These are phyloP conservation scores for Elysia crispata DNA, from an alignment of 2,888 invertebrate genomes.

Conservation along the genomic window DNA sequence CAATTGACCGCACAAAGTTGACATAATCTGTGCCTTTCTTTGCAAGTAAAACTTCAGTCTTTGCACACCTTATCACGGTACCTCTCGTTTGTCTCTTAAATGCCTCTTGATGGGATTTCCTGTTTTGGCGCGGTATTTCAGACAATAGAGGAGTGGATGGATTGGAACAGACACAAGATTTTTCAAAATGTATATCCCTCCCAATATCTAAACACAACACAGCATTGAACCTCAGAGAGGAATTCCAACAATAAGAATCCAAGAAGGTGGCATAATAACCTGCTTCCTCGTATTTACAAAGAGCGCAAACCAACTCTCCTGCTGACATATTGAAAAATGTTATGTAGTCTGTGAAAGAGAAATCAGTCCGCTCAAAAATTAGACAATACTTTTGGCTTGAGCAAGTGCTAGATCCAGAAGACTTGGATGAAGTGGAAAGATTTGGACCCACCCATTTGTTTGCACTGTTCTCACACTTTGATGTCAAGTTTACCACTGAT, in stretches of 20 bases:
- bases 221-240: slow-evolving; percentile 30
- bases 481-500: background rate
- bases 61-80: background rate
- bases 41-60: slow-evolving; percentile 12
- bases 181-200: background rate
- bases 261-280: slow-evolving; percentile 19
- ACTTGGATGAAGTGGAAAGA: background rate
- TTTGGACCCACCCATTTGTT: background rate
- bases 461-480: background rate
- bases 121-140: too few species aligned
- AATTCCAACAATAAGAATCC: slow-evolving; percentile 28
- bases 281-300: slow-evolving; percentile 14
- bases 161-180: too few species aligned
- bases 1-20: background rate
- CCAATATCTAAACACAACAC: slow-evolving; percentile 18
- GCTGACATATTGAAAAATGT: slow-evolving; percentile 19
- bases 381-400: slow-evolving; percentile 7
- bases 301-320: background rate
- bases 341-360: background rate
- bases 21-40: slow-evolving; percentile 32
- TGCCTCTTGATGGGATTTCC: too few species aligned
- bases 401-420: too few species aligned
- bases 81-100: too few species aligned
- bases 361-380: slow-evolving; percentile 17
- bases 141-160: too few species aligned